Evolutionary conservation across 2,888 invertebrate species (phyloP).

Genomic region (Eudemis profundana): DNA sequence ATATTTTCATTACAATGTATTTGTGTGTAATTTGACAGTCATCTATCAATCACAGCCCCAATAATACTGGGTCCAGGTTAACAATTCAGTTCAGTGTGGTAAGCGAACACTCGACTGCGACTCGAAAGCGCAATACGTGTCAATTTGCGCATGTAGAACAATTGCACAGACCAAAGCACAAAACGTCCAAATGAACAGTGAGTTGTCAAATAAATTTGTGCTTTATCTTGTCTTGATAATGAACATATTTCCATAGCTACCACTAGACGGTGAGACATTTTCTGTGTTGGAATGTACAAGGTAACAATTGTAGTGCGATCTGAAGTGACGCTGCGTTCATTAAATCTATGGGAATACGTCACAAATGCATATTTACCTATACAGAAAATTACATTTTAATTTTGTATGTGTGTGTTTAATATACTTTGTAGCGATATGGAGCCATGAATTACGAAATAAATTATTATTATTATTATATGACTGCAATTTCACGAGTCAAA

Average conservation of each 20-base stretch:
- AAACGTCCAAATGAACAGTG: not conserved
- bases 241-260: not conserved
- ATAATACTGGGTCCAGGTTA: too few relatives aligned
- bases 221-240: not conserved
- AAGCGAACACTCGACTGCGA: not conserved
- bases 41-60: too few relatives aligned
- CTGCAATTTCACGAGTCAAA: too few relatives aligned
- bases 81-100: not conserved
- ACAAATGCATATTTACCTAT: too few relatives aligned
- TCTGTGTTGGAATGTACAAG: not conserved
- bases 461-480: too few relatives aligned
- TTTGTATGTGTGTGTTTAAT: too few relatives aligned
- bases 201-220: not conserved
- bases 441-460: too few relatives aligned
- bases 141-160: constrained; percentile 9
- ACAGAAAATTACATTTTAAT: too few relatives aligned
- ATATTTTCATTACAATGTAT: too few relatives aligned
- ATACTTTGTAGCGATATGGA: too few relatives aligned
- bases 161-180: not conserved
- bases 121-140: constrained; percentile 5
- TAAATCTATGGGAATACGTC: not conserved
- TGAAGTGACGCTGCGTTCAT: not conserved
- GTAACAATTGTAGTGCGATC: not conserved
- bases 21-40: too few relatives aligned
- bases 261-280: not conserved